Evolutionary conservation across 2,888 invertebrate genomes (phyloP).

Genomic region (Drosophila mimetica): DNA sequence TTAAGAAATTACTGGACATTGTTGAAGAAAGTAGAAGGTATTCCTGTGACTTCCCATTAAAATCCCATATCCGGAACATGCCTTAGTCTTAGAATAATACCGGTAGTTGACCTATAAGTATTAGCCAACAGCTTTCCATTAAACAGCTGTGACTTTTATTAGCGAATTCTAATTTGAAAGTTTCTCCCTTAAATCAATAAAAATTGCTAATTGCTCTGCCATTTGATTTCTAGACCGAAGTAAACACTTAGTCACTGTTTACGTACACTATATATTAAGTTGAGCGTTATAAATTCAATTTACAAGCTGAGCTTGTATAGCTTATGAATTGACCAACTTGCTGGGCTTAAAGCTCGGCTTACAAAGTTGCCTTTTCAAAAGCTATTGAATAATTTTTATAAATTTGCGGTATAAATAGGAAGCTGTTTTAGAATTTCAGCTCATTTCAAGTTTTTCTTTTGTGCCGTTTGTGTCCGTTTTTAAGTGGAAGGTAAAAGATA

Average conservation of each 20-base stretch:
- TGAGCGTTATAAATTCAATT: slow-evolving; percentile 20
- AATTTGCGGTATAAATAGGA: slow-evolving; percentile 68
- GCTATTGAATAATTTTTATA: slow-evolving; percentile 31
- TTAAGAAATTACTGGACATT: too few relatives aligned
- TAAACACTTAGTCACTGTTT: slow-evolving; percentile 51
- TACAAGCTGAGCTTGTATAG: slow-evolving; percentile 35
- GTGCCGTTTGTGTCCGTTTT: slow-evolving; percentile 46
- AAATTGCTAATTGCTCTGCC: slow-evolving; percentile 50
- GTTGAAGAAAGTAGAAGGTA: too few relatives aligned
- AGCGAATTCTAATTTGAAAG: slow-evolving; percentile 12
- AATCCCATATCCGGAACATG: not conserved
- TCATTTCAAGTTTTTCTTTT: slow-evolving; percentile 70
- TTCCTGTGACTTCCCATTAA: not conserved
- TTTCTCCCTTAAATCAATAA: slow-evolving; percentile 10
- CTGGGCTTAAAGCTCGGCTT: slow-evolving; percentile 42
- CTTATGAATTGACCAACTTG: slow-evolving; percentile 29
- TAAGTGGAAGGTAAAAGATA: slow-evolving; percentile 52
- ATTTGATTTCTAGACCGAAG: slow-evolving; percentile 34
- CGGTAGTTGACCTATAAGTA: not conserved
- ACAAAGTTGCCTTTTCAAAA: slow-evolving; percentile 39
- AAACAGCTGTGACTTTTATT: slow-evolving; percentile 40
- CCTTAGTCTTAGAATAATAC: not conserved
- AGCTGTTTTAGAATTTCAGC: slow-evolving; percentile 70
- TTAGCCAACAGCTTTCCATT: slow-evolving; percentile 24
- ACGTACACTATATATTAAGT: not conserved